Evolutionary conservation across 1,140 invertebrate genomes (phyloP).

Genomic region (Thalassaphorura encarpata): DNA sequence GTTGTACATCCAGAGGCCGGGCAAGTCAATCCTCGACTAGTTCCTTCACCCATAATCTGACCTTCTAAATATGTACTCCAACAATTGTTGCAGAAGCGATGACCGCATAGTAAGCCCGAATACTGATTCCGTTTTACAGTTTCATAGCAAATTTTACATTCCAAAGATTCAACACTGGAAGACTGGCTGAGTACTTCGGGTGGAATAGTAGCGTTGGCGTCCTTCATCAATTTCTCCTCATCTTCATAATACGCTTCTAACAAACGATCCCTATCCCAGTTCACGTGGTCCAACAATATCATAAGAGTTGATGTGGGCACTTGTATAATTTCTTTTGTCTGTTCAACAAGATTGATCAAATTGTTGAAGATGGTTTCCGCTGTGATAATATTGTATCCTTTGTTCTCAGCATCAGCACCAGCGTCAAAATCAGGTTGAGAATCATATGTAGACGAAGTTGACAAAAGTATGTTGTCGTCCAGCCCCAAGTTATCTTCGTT

Average conservation of each 20-base stretch:
- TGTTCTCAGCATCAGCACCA: too few relatives aligned
- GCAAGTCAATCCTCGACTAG: constrained; percentile 46
- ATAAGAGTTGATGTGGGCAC: too few relatives aligned
- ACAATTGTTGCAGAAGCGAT: constrained; percentile 47
- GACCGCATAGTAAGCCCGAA: constrained; percentile 49
- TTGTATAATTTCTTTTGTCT: too few relatives aligned
- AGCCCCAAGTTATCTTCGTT: too few relatives aligned
- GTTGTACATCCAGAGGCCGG: constrained; percentile 49
- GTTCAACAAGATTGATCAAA: too few relatives aligned
- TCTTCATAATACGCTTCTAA: constrained; percentile 49
- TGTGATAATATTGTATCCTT: too few relatives aligned
- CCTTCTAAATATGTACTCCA: constrained; percentile 50
- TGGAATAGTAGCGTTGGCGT: constrained; percentile 38
- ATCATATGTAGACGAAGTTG: too few relatives aligned
- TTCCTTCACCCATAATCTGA: constrained; percentile 49
- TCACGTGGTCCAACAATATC: constrained; percentile 44
- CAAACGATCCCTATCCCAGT: constrained; percentile 52
- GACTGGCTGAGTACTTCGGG: background rate
- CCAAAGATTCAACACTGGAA: background rate
- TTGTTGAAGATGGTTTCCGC: too few relatives aligned
- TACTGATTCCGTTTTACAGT: constrained; percentile 39
- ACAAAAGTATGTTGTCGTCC: too few relatives aligned
- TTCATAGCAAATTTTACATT: constrained; percentile 45
- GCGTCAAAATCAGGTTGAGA: too few relatives aligned
- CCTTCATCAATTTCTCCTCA: constrained; percentile 45